Percentiles rank a stretch among this genome's conserved stretches.
Conservation (phyloP, 2,797 vertebrate species). For the Lacerta bilineata region DNA sequence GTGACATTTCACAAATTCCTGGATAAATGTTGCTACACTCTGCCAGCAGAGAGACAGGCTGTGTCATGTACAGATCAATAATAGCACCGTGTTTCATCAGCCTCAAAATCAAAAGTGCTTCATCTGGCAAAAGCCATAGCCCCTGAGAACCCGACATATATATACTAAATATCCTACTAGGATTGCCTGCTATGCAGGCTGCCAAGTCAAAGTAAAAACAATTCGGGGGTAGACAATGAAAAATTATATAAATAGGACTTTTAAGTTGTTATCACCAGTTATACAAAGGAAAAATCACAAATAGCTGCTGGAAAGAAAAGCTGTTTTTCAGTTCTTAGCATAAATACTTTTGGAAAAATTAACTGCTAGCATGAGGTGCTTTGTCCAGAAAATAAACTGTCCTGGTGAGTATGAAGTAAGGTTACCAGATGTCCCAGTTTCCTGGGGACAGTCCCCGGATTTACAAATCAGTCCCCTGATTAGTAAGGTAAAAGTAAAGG, state of each 20-base stretch:
- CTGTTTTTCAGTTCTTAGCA: slow-evolving; percentile 43
- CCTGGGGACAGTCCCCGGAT: no score
- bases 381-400: not conserved
- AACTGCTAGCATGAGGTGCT: slow-evolving; percentile 16
- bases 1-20: slow-evolving; percentile 91
- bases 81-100: slow-evolving; percentile 83
- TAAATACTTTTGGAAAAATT: slow-evolving; percentile 41
- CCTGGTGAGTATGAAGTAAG: not conserved
- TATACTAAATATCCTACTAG: slow-evolving; percentile 77
- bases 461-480: no score
- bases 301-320: slow-evolving; percentile 54
- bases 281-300: slow-evolving; percentile 58
- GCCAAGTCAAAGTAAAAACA: slow-evolving; percentile 62
- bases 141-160: slow-evolving; percentile 82
- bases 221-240: slow-evolving; percentile 55
- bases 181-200: slow-evolving; percentile 71
- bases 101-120: slow-evolving; percentile 83
- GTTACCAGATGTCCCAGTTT: no score
- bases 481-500: no score
- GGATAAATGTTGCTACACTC: slow-evolving; percentile 89
- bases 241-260: slow-evolving; percentile 51
- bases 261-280: slow-evolving; percentile 58
- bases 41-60: slow-evolving; percentile 81
- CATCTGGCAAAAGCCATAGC: slow-evolving; percentile 83
- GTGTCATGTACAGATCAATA: slow-evolving; percentile 88